These are phyloP conservation scores for Nannoperca australis DNA, from an alignment of 2,797 vertebrate species.

Conservation along the genomic window DNA sequence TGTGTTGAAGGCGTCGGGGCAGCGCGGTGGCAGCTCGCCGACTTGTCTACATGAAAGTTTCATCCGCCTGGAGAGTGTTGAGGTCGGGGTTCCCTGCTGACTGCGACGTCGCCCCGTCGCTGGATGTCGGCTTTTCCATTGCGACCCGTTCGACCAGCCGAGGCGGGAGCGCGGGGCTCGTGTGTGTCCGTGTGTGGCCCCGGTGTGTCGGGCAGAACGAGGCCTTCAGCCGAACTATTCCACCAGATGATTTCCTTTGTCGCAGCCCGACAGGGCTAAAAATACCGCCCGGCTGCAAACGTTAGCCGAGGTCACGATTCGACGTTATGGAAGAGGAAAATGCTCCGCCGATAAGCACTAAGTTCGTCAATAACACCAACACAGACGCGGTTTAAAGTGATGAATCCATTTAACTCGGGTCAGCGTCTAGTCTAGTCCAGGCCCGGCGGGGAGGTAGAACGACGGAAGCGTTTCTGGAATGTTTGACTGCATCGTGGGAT, in stretches of 20 bases:
- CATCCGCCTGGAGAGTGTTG: conserved; percentile 37
- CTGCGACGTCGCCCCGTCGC: conserved; percentile 74
- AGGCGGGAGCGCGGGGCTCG: neutral
- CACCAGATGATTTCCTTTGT: conserved; percentile 66
- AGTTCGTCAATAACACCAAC: conserved; percentile 13
- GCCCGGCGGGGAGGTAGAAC: neutral
- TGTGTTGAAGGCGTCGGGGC: neutral
- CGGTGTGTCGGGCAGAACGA: conserved; percentile 23
- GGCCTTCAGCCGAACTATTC: conserved; percentile 55
- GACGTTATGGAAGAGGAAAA: conserved; percentile 47
- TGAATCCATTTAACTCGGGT: conserved; percentile 35
- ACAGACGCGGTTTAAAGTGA: neutral
- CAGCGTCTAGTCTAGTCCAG: conserved; percentile 10
- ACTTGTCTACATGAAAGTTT: conserved; percentile 67
- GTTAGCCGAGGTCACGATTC: conserved; percentile 58
- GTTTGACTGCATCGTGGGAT: conserved; percentile 6
- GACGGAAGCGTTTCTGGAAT: conserved; percentile 11
- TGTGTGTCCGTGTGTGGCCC: neutral
- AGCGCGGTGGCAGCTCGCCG: neutral
- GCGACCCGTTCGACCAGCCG: conserved; percentile 22
- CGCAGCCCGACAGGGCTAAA: conserved; percentile 64
- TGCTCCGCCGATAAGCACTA: conserved; percentile 9
- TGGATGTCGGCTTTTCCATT: conserved; percentile 42
- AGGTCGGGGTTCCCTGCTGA: conserved; percentile 50
- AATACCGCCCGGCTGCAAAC: conserved; percentile 58